Evolutionary conservation across 2,797 vertebrate genomes (phyloP).

Genomic region (Cossypha polioptera): DNA sequence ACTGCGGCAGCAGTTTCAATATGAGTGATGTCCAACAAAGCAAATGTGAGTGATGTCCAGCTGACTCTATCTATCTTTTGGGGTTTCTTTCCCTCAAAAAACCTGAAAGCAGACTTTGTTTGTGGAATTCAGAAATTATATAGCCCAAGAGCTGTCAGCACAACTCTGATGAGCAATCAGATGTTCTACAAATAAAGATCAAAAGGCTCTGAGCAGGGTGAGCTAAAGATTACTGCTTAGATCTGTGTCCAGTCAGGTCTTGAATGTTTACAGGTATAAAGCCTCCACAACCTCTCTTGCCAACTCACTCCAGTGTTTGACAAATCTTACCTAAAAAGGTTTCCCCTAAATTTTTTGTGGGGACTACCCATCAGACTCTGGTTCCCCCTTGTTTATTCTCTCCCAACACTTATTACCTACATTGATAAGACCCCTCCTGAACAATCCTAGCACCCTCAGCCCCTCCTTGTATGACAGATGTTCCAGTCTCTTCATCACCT

Average conservation of each 20-base stretch:
- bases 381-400: background rate
- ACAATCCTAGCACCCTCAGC: background rate
- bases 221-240: background rate
- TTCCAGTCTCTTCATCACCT: background rate
- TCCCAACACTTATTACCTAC: background rate
- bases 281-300: background rate
- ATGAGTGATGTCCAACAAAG: background rate
- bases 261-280: background rate
- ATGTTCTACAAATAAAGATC: background rate
- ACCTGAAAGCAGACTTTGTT: background rate
- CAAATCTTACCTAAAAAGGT: background rate
- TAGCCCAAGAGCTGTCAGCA: background rate
- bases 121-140: background rate
- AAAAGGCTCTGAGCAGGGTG: background rate
- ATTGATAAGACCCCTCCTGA: background rate
- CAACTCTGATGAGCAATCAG: background rate
- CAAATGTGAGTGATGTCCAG: background rate
- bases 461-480: fast-evolving
- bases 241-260: background rate
- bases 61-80: background rate
- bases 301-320: background rate
- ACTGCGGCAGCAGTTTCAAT: background rate
- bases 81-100: background rate
- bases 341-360: background rate
- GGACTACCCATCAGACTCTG: background rate